Conservation (phyloP, 2,113 vertebrate species). For the Prunella fulvescens region DNA sequence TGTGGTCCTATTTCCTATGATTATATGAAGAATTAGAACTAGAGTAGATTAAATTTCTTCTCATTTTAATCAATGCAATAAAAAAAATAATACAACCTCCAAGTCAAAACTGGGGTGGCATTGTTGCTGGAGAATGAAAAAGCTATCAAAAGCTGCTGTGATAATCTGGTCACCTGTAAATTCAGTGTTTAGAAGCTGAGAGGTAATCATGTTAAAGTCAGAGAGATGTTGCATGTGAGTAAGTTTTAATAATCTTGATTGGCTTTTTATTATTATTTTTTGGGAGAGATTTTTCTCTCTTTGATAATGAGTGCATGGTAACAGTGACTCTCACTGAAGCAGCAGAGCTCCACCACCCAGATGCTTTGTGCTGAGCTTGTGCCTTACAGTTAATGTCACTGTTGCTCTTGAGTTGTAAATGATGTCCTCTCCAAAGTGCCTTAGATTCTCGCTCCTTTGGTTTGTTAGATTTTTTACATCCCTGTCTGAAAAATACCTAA, state of each 20-base stretch:
- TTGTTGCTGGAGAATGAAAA: neutral
- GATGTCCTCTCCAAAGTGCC: neutral
- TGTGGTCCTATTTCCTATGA: neutral
- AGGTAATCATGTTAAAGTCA: neutral
- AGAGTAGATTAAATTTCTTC: neutral
- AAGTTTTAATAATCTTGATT: neutral
- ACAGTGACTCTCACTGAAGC: neutral
- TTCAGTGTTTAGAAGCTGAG: neutral
- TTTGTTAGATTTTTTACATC: neutral
- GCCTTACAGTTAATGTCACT: neutral
- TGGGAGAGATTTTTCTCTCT: neutral
- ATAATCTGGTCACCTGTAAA: neutral
- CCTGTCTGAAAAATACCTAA: neutral
- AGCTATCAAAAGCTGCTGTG: neutral
- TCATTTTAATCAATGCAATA: neutral
- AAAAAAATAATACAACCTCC: neutral
- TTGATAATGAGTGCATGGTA: neutral
- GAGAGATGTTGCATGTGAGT: fast-evolving
- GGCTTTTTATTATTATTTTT: neutral
- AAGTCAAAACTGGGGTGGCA: fast-evolving
- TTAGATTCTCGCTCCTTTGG: fast-evolving
- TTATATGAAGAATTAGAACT: neutral
- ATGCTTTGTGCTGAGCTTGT: fast-evolving
- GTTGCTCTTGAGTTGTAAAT: neutral
- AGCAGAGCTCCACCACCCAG: neutral